Percentiles rank a stretch among this genome's conserved stretches.
These are phyloP conservation scores for Mimumesa dahlbomi DNA, from an alignment of 2,888 invertebrate species.

Conservation along the genomic window DNA sequence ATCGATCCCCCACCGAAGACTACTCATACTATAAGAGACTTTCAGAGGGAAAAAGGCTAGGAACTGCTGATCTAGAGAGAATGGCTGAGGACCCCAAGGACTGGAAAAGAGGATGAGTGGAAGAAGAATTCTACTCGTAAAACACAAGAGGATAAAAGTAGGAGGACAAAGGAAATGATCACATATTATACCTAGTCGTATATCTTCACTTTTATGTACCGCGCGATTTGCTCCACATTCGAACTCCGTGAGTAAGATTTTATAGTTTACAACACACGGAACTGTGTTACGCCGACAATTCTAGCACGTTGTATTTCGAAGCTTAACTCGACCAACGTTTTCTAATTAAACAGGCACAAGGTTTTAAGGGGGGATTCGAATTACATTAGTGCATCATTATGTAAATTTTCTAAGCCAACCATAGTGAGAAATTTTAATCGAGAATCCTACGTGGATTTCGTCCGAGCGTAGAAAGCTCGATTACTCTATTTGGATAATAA, in stretches of 20 bases:
- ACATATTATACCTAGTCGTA: constrained; percentile 27
- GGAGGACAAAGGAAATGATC: constrained; percentile 27
- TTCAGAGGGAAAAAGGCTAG: constrained; percentile 6
- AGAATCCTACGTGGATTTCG: constrained; percentile 19
- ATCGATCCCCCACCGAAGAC: constrained; percentile 29
- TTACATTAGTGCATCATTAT: constrained; percentile 20
- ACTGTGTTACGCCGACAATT: neutral
- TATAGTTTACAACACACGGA: neutral
- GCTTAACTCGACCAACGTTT: neutral
- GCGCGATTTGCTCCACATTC: neutral
- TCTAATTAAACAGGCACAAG: constrained; percentile 29
- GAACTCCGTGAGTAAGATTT: neutral
- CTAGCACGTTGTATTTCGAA: too few relatives aligned
- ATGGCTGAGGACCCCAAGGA: constrained; percentile 31
- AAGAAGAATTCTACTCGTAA: constrained; percentile 45
- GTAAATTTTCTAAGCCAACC: constrained; percentile 36
- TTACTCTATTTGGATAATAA: constrained; percentile 53
- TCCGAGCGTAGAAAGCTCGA: constrained; percentile 28
- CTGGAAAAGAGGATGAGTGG: constrained; percentile 12
- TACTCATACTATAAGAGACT: neutral
- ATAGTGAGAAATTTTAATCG: neutral
- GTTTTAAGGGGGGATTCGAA: constrained; percentile 13
- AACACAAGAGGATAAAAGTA: constrained; percentile 25
- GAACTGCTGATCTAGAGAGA: constrained; percentile 44
- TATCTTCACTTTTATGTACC: constrained; percentile 10